Base-by-base conservation (phyloP, 2,888 invertebrate species). In the Philereme vetulata region DNA sequence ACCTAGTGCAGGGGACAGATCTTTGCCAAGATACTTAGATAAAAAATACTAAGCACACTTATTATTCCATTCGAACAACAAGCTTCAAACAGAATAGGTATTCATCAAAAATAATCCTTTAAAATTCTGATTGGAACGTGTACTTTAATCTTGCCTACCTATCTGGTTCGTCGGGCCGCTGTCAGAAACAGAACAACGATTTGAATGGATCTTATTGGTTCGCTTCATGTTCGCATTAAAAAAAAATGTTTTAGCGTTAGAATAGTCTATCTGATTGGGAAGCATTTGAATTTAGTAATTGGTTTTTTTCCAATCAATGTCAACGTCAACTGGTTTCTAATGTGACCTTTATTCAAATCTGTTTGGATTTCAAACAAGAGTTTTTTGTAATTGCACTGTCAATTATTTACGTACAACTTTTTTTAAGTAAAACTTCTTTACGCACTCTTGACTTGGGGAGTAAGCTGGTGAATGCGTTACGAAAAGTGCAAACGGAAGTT, bases 91-190 rank as follows among this genome's bases (percentile, higher is more conserved):
- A 60, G 58, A 53, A 46, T 33, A 51, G 21, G 21, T 21, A 21
- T 53, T 56, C 36, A 44, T 48, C 54, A 54, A n/a, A n/a, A 40
- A 42, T n/a, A 38, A 81, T 75, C 80, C 78, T 83, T 82, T 81
- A 66, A 78, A 81, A 85, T 84, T 86, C 82, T 82, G 83, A 86
- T 81, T 82, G 80, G 81, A 85, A 75, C 77, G 75, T 71, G 76
- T 74, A 72, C 72, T 87, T 83, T 88, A 88, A 89, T 88, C 88
- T 86, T 78, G 77, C 72, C 74, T 76, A 77, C 78, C 78, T 79
- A 90, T 90, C 89, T 88, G 88, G 90, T 91, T 90, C 88, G 90
- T 78, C 77, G 78, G 80, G 75, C 78, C 75, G 82, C 88, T 90
- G 91, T 91, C 91, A 90, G 74, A 78, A 80, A 77, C 91, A 91